Evolutionary conservation across 2,888 invertebrate species (phyloP).

Genomic region (Slavum lentiscoides): DNA sequence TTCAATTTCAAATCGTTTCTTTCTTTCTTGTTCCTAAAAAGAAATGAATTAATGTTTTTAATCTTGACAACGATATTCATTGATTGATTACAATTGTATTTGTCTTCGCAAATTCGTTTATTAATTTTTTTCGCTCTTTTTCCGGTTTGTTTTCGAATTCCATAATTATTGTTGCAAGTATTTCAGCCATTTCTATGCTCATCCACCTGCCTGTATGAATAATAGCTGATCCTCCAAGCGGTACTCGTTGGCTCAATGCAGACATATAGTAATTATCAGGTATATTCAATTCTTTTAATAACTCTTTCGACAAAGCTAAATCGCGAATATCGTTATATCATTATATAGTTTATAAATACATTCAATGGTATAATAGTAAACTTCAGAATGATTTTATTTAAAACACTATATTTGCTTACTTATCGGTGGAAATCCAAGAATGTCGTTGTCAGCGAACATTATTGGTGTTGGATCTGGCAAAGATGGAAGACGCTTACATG

Average conservation of each 20-base stretch:
- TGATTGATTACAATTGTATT: background rate
- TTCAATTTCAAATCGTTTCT: background rate
- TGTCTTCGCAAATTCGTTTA: background rate
- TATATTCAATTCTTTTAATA: slow-evolving; percentile 7
- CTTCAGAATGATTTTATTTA: background rate
- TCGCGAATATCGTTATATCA: background rate
- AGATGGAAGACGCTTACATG: slow-evolving; percentile 7
- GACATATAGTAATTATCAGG: background rate
- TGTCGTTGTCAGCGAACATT: slow-evolving; percentile 3
- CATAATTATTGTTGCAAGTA: slow-evolving; percentile 10
- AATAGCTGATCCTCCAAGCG: slow-evolving; percentile 32
- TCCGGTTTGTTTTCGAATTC: slow-evolving; percentile 2
- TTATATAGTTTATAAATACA: background rate
- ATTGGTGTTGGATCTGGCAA: slow-evolving; percentile 33
- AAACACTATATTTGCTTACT: background rate
- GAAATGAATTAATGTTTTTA: background rate
- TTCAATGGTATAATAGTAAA: background rate
- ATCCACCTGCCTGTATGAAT: slow-evolving; percentile 18
- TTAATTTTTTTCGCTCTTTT: background rate
- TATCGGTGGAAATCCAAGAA: slow-evolving; percentile 27
- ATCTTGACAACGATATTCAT: background rate
- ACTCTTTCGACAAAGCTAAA: slow-evolving; percentile 9
- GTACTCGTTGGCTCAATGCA: slow-evolving; percentile 13
- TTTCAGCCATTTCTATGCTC: slow-evolving; percentile 27
- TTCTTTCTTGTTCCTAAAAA: slow-evolving; percentile 12